Percentiles rank a stretch among this genome's conserved stretches.
phyloP scores from a whole-genome alignment of 2,888 invertebrate genomes.

The Agrochola circellaris region DNA sequence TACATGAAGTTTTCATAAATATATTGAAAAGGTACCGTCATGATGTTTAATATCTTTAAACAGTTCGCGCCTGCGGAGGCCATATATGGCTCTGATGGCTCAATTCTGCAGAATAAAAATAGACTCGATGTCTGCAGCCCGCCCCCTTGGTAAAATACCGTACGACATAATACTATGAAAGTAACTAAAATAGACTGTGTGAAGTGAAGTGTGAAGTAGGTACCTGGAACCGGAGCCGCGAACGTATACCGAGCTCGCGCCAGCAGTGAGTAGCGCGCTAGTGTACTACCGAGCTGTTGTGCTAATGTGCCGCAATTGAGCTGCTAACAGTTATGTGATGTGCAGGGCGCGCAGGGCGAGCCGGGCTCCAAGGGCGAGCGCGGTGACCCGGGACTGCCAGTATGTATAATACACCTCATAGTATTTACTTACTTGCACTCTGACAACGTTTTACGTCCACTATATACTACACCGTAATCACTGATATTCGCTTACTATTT shows the following conservation, averaged over 20 bases:
- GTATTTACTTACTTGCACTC: neutral
- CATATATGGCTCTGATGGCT: too few relatives aligned
- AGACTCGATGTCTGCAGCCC: too few relatives aligned
- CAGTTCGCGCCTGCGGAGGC: too few relatives aligned
- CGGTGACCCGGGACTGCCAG: constrained; percentile 97
- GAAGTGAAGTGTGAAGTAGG: neutral
- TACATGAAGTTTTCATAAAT: too few relatives aligned
- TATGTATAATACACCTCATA: constrained; percentile 89
- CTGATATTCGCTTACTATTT: constrained; percentile 76
- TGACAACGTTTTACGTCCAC: neutral
- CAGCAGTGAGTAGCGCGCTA: neutral
- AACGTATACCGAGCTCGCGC: neutral
- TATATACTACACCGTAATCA: constrained; percentile 8
- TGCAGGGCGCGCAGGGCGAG: constrained; percentile 97
- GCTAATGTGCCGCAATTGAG: neutral
- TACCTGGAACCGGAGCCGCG: neutral
- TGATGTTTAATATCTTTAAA: too few relatives aligned
- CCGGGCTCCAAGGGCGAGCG: constrained; percentile 97
- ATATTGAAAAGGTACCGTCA: too few relatives aligned
- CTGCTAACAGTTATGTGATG: constrained; percentile 83
- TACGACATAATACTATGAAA: too few relatives aligned
- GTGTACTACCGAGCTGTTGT: neutral
- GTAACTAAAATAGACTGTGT: neutral
- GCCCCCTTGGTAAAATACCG: too few relatives aligned
- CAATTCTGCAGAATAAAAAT: too few relatives aligned